Evolutionary conservation across 2,797 vertebrate species (phyloP).

Genomic region (Arrhamphus sclerolepis): DNA sequence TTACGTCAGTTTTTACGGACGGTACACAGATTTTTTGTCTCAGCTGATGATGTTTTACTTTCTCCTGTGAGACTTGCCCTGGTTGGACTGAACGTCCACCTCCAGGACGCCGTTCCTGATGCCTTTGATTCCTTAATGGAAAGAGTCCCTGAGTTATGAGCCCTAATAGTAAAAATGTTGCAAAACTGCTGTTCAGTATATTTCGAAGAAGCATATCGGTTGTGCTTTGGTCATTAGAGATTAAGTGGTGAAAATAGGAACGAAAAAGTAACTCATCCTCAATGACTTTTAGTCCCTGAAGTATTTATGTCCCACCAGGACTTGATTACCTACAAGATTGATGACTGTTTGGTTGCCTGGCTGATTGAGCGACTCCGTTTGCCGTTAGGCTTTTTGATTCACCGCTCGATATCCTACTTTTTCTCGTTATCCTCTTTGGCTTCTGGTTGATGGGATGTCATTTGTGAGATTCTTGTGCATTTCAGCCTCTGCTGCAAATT

Average conservation of each 20-base stretch:
- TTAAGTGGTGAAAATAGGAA: neutral
- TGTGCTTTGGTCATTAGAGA: neutral
- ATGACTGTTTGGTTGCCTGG: slow-evolving; percentile 7
- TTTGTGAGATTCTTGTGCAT: slow-evolving; percentile 11
- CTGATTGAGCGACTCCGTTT: slow-evolving; percentile 27
- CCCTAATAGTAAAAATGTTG: neutral
- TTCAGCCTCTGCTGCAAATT: neutral
- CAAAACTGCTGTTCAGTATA: too few species aligned
- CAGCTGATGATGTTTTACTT: neutral
- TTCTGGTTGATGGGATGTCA: slow-evolving; percentile 15
- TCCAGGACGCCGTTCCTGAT: neutral
- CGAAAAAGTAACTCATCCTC: slow-evolving; percentile 1
- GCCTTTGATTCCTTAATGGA: neutral
- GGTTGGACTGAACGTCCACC: neutral
- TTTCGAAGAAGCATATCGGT: neutral
- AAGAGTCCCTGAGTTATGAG: neutral
- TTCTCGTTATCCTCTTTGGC: slow-evolving; percentile 10
- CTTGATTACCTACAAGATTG: slow-evolving; percentile 6
- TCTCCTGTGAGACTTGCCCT: neutral
- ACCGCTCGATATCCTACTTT: slow-evolving; percentile 2
- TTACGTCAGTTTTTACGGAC: too few species aligned
- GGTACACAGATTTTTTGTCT: too few species aligned
- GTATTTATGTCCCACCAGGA: neutral
- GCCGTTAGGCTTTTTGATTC: slow-evolving; percentile 19
- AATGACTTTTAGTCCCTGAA: neutral